Evolutionary conservation across 2,888 invertebrate genomes (phyloP), one percentile per base, ranked within the genome.

Genomic region (Pachliopta kotzebuea): DNA sequence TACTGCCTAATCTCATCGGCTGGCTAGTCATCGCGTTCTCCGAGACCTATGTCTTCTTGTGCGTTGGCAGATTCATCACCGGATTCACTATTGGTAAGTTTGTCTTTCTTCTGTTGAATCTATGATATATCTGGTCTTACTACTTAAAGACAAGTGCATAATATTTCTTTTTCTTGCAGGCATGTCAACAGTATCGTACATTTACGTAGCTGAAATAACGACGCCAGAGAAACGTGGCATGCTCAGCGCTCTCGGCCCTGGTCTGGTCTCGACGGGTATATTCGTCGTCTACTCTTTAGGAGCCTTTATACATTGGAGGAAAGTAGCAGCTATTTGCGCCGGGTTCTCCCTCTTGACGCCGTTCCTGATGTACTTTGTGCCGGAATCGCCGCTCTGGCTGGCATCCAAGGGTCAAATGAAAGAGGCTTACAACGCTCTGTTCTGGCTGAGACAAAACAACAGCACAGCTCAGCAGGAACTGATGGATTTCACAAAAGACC

Each of bases 321-420:
- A 91, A 63, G 93, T 94, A 0, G 94, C 95, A 0, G 93, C 94
- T 1, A 90, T 94, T 49, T 94, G 94, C 76, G 93, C 94, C 0
- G 92, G 92, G 55, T 89, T 94, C 56, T 93, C 93, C 0, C 74
- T 93, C 0, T 82, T 93, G 50, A 93, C 93, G 4, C 89, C 93
- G 4, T 85, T 93, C 70, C 82, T 93, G 6, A 93, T 94, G 85
- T 93, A 93, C 68, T 92, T 94, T 75, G 89, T 94, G 1, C 95
- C 95, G 0, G 95, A 95, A 76, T 94, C 94, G 14, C 95, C 95
- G 0, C 89, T 94, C 0, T 95, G 95, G 94, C 81, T 95, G 1
- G 92, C 94, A 0, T 93, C 94, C 0, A 92, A 92, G 66, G 93
- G 93, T 1, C 90, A 93, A 66, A 90, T 91, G 77, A 89, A 93